These are phyloP conservation scores for Acipenser ruthenus DNA, from an alignment of 2,797 vertebrate genomes.

Conservation along the genomic window DNA sequence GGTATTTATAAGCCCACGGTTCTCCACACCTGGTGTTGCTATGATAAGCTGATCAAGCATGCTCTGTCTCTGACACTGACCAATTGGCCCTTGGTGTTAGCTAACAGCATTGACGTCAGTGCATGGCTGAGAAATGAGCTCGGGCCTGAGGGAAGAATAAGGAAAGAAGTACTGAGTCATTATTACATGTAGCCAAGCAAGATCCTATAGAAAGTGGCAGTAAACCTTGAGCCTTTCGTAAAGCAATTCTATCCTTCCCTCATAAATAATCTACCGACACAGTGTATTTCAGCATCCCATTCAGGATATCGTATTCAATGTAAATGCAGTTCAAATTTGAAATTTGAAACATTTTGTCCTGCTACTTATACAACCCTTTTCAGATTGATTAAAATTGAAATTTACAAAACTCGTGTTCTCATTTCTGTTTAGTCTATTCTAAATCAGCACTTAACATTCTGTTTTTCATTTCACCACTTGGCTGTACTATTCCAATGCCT, in stretches of 20 bases:
- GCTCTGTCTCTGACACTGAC: conserved; percentile 27
- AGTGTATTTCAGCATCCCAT: background rate
- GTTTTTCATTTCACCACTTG: no score
- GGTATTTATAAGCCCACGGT: background rate
- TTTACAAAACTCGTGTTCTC: no score
- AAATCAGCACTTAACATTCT: no score
- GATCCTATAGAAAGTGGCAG: conserved; percentile 24
- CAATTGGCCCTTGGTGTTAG: conserved; percentile 31
- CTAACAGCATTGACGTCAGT: conserved; percentile 55
- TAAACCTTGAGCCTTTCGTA: background rate
- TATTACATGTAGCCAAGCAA: conserved; percentile 32
- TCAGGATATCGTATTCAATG: no score
- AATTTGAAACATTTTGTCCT: no score
- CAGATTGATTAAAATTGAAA: background rate
- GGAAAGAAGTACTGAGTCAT: conserved; percentile 39
- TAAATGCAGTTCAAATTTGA: no score
- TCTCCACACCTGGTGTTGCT: background rate
- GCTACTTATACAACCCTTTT: no score
- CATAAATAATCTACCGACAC: background rate
- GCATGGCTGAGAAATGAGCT: conserved; percentile 43
- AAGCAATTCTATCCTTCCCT: background rate
- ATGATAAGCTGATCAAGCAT: conserved; percentile 3
- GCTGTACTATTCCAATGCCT: no score
- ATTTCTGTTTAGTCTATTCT: no score
- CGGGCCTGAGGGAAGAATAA: conserved; percentile 41